A percentile compares a stretch with the other conserved stretches of the same genome.
Evolutionary conservation across 35 echinoderm and acorn worm species (phyloP).

Genomic region (Ophioderma brevispina): DNA sequence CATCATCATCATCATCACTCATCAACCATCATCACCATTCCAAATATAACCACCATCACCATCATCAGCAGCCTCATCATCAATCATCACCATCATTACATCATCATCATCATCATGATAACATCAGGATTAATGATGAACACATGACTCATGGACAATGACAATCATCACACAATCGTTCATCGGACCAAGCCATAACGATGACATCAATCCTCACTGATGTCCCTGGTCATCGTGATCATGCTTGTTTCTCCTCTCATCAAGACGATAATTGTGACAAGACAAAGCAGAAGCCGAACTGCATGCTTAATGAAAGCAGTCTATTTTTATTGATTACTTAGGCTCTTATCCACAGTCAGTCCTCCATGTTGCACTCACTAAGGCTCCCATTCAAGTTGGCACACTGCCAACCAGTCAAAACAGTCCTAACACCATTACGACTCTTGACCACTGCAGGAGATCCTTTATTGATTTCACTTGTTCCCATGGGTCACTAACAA

Average conservation of each 20-base stretch:
- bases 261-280: no score
- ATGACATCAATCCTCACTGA: no score
- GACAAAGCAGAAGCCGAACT: no score
- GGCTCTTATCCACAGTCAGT: background rate
- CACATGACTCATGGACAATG: no score
- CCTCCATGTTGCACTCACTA: background rate
- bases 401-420: background rate
- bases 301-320: no score
- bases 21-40: background rate
- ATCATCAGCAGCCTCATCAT: background rate
- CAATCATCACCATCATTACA: background rate
- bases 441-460: background rate
- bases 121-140: no score
- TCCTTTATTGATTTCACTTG: background rate
- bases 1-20: background rate
- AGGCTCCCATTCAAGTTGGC: background rate
- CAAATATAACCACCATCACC: background rate
- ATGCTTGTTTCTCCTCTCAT: no score
- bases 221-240: no score
- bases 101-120: no score
- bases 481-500: background rate
- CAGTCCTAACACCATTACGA: background rate
- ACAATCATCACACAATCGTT: no score
- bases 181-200: no score
- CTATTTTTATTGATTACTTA: no score